Conservation (phyloP, 2,888 invertebrate genomes). For the Sarcophaga variegata region DNA sequence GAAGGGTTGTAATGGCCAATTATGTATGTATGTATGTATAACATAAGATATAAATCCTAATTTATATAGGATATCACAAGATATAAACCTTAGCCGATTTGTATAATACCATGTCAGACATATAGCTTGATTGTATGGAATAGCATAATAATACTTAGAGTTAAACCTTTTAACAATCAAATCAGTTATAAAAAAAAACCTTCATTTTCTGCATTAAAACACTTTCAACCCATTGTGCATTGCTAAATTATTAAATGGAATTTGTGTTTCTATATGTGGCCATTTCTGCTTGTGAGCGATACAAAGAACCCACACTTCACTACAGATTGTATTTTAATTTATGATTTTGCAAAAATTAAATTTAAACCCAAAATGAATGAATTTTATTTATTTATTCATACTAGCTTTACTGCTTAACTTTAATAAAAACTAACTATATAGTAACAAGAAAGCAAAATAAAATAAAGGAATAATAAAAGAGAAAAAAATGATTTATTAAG, state of each 20-base stretch:
- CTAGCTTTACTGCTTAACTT: background rate
- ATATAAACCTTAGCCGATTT: no score
- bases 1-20: no score
- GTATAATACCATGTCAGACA: no score
- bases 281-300: background rate
- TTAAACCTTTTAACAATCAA: no score
- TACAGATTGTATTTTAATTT: slow-evolving; percentile 39
- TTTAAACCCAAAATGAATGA: slow-evolving; percentile 6
- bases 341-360: slow-evolving; percentile 18
- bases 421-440: background rate
- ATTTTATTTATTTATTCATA: slow-evolving; percentile 8
- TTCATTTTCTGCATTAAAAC: background rate
- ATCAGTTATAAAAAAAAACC: background rate
- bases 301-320: background rate
- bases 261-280: background rate
- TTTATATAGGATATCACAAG: no score
- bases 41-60: no score
- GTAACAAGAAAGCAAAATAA: background rate
- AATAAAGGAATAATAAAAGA: background rate
- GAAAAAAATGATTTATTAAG: background rate
- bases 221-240: background rate
- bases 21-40: no score
- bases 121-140: no score
- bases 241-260: background rate
- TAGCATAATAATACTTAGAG: no score